phyloP scores from a whole-genome alignment of 2,888 invertebrate genomes.

The Dynastes maya region DNA sequence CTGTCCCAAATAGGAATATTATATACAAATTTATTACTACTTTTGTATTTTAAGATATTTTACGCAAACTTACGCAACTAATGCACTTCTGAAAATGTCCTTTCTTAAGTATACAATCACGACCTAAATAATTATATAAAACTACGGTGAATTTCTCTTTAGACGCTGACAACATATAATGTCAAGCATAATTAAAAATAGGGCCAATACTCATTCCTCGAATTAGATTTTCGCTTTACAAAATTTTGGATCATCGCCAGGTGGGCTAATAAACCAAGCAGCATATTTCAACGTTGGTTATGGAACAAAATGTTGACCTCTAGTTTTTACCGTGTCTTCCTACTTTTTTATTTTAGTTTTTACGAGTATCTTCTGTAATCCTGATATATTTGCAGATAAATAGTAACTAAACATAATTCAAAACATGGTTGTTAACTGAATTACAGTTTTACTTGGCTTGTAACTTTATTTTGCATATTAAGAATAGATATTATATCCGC shows the following conservation, averaged over 20 bases:
- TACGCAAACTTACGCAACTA: background rate
- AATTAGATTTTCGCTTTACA: slow-evolving; percentile 51
- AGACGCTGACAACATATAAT: slow-evolving; percentile 12
- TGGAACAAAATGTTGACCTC: slow-evolving; percentile 28
- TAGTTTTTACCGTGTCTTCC: background rate
- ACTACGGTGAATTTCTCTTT: slow-evolving; percentile 17
- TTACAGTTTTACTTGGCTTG: no score
- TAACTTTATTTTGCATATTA: no score
- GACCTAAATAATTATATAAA: background rate
- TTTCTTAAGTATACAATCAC: background rate
- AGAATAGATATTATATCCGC: no score
- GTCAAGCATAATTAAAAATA: slow-evolving; percentile 50
- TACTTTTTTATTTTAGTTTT: background rate
- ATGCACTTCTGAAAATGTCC: no score
- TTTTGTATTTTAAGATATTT: background rate
- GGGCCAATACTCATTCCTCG: slow-evolving; percentile 48
- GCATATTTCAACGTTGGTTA: slow-evolving; percentile 27
- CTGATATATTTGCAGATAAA: no score
- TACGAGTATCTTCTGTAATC: no score
- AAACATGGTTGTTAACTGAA: no score
- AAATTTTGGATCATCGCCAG: slow-evolving; percentile 48
- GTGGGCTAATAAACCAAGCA: slow-evolving; percentile 29
- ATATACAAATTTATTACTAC: no score
- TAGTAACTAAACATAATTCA: no score
- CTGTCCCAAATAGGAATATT: no score